phyloP scores from a whole-genome alignment of 2,797 vertebrate genomes.

The Aselliscus stoliczkanus region DNA sequence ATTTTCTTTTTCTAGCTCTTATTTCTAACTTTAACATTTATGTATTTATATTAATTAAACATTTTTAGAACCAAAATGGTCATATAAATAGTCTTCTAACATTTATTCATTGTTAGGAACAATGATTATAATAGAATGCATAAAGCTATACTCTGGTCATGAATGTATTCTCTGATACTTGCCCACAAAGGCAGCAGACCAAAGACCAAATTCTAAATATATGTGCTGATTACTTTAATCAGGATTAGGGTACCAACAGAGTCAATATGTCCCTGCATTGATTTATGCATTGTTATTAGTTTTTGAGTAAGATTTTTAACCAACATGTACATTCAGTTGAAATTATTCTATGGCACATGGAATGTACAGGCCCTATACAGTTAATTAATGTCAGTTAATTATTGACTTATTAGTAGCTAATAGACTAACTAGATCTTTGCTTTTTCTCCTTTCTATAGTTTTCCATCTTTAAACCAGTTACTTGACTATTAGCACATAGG shows the following conservation, averaged over 20 bases:
- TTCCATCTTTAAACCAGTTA: neutral
- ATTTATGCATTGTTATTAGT: neutral
- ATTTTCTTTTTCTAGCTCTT: neutral
- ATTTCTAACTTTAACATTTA: conserved; percentile 27
- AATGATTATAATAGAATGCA: neutral
- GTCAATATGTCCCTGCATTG: neutral
- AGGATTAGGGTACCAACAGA: neutral
- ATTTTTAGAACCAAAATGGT: neutral
- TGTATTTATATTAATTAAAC: conserved; percentile 24
- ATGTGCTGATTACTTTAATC: neutral
- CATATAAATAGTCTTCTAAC: neutral
- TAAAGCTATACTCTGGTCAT: neutral
- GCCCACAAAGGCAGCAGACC: neutral
- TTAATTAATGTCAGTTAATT: neutral
- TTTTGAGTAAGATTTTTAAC: neutral
- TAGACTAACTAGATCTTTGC: neutral
- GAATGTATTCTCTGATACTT: neutral
- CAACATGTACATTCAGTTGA: neutral
- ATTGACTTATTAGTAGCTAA: neutral
- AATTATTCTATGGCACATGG: neutral
- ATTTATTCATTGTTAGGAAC: neutral
- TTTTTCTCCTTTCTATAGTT: neutral
- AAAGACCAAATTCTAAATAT: neutral
- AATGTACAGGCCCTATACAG: neutral
- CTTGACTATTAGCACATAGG: neutral